These are phyloP conservation scores for Chironex yamaguchii DNA, from an alignment of 30 jellyfish, hydroid and myxozoan species.

Conservation along the genomic window DNA sequence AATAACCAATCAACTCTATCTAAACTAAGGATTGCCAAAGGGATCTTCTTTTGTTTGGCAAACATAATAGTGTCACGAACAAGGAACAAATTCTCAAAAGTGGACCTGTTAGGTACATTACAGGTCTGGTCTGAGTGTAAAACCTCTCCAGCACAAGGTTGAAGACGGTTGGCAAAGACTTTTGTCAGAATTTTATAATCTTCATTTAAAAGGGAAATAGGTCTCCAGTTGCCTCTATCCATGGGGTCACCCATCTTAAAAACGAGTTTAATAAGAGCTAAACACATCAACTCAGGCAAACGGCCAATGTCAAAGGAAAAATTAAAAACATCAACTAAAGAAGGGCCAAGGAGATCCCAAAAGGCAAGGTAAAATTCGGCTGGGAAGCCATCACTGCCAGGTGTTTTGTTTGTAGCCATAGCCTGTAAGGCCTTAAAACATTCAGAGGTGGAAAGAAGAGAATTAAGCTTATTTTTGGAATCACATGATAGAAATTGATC, in stretches of 20 bases:
- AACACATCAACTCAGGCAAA: conserved; percentile 7
- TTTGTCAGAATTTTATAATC: conserved; percentile 48
- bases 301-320: not conserved
- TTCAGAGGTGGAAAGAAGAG: not conserved
- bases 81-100: conserved; percentile 20
- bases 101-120: conserved; percentile 57
- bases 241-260: conserved; percentile 34
- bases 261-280: conserved; percentile 14
- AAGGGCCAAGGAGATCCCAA: not conserved
- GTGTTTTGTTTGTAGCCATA: not conserved
- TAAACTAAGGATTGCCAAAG: conserved; percentile 1
- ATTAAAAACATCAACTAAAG: not conserved
- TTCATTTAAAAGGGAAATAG: conserved; percentile 9
- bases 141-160: not conserved
- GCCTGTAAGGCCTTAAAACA: not conserved
- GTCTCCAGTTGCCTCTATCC: conserved; percentile 45
- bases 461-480: not conserved
- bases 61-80: conserved; percentile 14
- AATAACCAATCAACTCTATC: conserved; percentile 63
- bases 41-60: not conserved
- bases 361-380: conserved; percentile 3
- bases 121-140: conserved; percentile 49
- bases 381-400: conserved; percentile 35
- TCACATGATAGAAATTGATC: not conserved
- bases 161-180: conserved; percentile 20